Percentiles rank a stretch among this genome's conserved stretches.
These are phyloP conservation scores for Platygyra sinensis DNA, from an alignment of 64 coral and sea anemone species.

Conservation along the genomic window DNA sequence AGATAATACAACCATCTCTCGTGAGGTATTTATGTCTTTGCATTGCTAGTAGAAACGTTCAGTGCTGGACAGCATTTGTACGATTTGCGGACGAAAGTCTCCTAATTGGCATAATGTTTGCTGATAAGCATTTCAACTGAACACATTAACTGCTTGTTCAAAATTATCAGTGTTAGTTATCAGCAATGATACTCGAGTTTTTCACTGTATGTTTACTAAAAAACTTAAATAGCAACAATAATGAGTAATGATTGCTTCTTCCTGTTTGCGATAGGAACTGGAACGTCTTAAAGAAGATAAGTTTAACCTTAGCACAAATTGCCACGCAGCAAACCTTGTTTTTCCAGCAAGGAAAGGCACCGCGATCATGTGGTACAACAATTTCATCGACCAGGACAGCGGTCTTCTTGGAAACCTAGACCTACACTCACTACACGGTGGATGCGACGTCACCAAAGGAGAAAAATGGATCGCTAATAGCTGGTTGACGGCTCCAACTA, in stretches of 20 bases:
- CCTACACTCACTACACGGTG: constrained; percentile 42
- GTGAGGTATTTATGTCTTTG: constrained; percentile 35
- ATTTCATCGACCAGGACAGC: constrained; percentile 48
- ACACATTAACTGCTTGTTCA: too few relatives aligned
- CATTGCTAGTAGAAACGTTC: too few relatives aligned
- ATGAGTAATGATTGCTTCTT: too few relatives aligned
- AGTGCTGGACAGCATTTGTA: too few relatives aligned
- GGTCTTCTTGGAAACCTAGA: constrained; percentile 42
- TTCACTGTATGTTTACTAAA: too few relatives aligned
- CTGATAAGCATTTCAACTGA: too few relatives aligned
- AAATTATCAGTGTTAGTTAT: too few relatives aligned
- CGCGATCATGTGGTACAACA: constrained; percentile 74
- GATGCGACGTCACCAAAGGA: constrained; percentile 68
- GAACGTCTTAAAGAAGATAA: constrained; percentile 10
- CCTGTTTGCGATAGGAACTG: background rate
- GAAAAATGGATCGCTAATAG: constrained; percentile 66
- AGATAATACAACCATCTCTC: constrained; percentile 70
- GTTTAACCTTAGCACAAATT: constrained; percentile 62
- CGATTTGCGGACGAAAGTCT: too few relatives aligned
- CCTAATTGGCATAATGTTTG: too few relatives aligned
- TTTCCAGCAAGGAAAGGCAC: constrained; percentile 54
- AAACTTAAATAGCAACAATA: too few relatives aligned
- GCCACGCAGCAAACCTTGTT: constrained; percentile 50
- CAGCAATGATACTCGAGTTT: too few relatives aligned
- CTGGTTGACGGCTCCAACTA: constrained; percentile 46